phyloP scores from a whole-genome alignment of 2,113 vertebrate genomes.

The Pseudorectes ferrugineus region DNA sequence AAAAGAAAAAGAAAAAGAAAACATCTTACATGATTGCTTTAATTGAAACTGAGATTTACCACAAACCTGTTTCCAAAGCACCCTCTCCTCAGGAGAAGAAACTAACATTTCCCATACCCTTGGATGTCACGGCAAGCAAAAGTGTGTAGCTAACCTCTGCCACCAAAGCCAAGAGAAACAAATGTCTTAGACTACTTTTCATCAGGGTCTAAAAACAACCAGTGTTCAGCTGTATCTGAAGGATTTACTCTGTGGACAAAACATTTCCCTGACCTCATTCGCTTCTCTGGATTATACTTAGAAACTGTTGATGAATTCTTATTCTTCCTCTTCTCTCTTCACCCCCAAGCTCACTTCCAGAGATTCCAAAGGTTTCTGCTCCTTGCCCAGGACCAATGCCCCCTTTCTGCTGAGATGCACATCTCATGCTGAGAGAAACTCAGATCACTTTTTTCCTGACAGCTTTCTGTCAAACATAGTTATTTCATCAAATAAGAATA shows the following conservation, averaged over 20 bases:
- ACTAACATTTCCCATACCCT: background rate
- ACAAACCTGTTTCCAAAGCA: background rate
- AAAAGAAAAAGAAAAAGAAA: accelerated
- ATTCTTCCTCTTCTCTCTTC: background rate
- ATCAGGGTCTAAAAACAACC: background rate
- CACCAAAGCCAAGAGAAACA: background rate
- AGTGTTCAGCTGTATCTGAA: background rate
- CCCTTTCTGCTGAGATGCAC: background rate
- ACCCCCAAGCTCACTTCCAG: background rate
- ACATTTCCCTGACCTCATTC: background rate
- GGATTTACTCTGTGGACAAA: background rate
- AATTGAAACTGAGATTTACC: background rate
- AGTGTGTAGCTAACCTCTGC: background rate
- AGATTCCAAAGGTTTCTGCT: background rate
- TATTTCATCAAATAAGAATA: background rate
- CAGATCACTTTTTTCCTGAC: background rate
- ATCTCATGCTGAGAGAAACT: background rate
- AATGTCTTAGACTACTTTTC: background rate
- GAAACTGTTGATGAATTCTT: background rate
- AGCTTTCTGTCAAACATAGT: background rate
- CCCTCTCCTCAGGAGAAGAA: background rate
- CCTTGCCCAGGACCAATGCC: background rate
- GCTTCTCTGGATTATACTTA: background rate
- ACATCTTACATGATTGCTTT: background rate
- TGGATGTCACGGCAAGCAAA: background rate